Percentiles rank a stretch among this genome's conserved stretches.
Evolutionary conservation across 2,888 invertebrate genomes (phyloP).

Genomic region (Nasonovia ribisnigri): DNA sequence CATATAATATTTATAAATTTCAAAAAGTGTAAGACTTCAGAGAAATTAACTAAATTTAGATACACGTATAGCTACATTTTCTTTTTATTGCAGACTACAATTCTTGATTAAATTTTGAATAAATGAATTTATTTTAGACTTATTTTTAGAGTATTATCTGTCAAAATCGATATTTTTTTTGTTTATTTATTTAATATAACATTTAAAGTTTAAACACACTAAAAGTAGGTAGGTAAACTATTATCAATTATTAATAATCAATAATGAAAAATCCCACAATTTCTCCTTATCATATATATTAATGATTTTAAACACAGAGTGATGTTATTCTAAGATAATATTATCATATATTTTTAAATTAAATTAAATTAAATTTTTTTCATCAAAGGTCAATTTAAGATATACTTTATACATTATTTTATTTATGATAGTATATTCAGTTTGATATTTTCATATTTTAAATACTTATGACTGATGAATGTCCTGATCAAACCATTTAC

Average conservation of each 20-base stretch:
- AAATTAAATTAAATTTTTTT: background rate
- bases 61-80: no score
- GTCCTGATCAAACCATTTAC: background rate
- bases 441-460: background rate
- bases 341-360: background rate
- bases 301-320: background rate
- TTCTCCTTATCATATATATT: background rate
- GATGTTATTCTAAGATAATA: background rate
- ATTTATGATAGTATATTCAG: background rate
- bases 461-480: background rate
- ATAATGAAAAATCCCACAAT: background rate
- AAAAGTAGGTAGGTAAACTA: background rate
- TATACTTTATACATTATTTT: background rate
- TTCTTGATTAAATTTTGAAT: no score
- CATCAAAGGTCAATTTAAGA: background rate
- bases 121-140: no score
- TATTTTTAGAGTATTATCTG: background rate
- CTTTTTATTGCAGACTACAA: no score
- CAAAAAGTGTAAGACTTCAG: no score
- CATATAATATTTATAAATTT: no score
- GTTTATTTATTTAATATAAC: background rate
- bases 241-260: background rate
- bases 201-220: background rate
- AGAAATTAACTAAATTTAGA: no score
- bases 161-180: background rate